These are phyloP conservation scores for Eulemur rubriventer DNA, from an alignment of 2,797 vertebrate species.

Conservation along the genomic window DNA sequence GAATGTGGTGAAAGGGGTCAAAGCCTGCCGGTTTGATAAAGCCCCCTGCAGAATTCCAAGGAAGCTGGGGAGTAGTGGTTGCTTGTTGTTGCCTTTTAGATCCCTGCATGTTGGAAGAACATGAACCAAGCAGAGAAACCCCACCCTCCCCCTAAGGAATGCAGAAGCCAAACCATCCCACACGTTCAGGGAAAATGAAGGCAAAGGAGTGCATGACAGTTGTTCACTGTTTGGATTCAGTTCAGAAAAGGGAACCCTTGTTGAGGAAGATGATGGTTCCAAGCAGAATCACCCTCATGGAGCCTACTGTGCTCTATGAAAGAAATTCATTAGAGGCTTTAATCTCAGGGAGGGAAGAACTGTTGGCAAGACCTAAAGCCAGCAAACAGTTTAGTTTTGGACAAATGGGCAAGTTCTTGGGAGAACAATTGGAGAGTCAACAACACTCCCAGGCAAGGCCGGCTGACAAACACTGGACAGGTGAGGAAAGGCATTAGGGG, in stretches of 20 bases:
- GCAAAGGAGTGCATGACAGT: neutral
- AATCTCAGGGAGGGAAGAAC: neutral
- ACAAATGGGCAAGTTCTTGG: neutral
- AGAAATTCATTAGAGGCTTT: neutral
- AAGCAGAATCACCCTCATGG: neutral
- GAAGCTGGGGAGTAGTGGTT: neutral
- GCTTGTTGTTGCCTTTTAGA: neutral
- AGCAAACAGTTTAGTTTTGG: neutral
- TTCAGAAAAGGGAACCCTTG: neutral
- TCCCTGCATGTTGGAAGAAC: neutral
- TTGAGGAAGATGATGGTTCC: neutral
- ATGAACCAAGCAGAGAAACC: neutral
- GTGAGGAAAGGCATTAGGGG: conserved; percentile 30
- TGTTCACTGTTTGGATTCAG: neutral
- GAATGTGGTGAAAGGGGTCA: neutral
- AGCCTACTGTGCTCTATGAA: neutral
- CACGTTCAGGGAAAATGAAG: neutral
- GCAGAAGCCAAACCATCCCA: neutral
- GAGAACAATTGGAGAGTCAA: neutral
- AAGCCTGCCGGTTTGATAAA: neutral
- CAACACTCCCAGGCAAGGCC: neutral
- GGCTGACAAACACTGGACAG: conserved; percentile 24
- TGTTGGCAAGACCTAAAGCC: neutral
- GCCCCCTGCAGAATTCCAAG: neutral
- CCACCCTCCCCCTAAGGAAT: neutral